A percentile compares a stretch with the other conserved stretches of the same genome.
Conservation (phyloP, 1,140 invertebrate genomes). For the Penaeus indicus region DNA sequence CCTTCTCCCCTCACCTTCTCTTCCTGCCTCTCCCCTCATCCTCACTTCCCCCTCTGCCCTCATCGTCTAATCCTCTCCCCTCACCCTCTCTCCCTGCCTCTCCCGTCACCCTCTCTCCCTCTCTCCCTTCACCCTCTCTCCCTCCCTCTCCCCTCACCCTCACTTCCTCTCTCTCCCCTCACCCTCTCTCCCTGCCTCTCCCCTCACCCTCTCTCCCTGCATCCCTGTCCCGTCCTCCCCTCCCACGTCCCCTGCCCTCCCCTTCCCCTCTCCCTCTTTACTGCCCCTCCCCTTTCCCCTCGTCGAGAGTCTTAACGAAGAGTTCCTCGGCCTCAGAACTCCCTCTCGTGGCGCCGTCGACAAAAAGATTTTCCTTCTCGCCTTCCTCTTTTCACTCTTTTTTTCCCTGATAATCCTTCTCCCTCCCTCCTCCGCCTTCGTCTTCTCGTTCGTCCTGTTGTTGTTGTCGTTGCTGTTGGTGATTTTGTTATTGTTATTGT, state of each 20-base stretch:
- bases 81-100: background rate
- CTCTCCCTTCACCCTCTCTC: background rate
- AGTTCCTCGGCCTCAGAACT: too few species aligned
- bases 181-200: background rate
- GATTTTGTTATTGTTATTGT: too few species aligned
- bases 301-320: too few species aligned
- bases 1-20: background rate
- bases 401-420: too few species aligned
- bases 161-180: background rate
- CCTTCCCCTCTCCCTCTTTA: too few species aligned
- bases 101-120: background rate
- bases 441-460: too few species aligned
- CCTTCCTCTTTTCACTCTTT: too few species aligned
- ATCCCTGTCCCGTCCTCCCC: background rate
- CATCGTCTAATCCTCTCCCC: background rate
- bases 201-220: background rate
- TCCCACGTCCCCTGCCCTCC: background rate
- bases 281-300: too few species aligned
- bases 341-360: too few species aligned
- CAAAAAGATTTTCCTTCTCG: too few species aligned
- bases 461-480: too few species aligned
- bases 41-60: background rate
- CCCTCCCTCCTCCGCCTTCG: too few species aligned
- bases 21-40: background rate
- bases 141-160: background rate